phyloP scores from a whole-genome alignment of 2,888 invertebrate genomes.

The Anorthoa munda region DNA sequence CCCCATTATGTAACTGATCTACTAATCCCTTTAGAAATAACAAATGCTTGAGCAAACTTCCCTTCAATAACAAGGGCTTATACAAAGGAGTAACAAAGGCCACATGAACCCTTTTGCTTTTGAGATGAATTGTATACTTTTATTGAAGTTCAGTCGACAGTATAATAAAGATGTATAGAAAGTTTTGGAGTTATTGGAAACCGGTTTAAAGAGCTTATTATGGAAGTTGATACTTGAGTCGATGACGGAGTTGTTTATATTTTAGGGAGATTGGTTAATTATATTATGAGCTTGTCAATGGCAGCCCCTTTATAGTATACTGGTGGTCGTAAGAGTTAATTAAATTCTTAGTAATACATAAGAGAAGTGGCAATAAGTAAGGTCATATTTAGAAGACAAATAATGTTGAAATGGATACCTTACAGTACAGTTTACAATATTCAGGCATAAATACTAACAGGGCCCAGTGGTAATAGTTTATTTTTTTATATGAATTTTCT shows the following conservation, averaged over 20 bases:
- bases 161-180: conserved; percentile 61
- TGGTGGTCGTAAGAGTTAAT: background rate
- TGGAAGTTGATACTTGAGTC: conserved; percentile 60
- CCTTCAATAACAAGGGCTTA: conserved; percentile 37
- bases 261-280: conserved; percentile 37
- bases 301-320: background rate
- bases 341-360: background rate
- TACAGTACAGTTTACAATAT: background rate
- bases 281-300: conserved; percentile 28
- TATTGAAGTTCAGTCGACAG: conserved; percentile 56
- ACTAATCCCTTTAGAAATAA: conserved; percentile 63
- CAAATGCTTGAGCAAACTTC: conserved; percentile 56
- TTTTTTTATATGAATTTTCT: too few species aligned
- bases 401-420: background rate
- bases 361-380: background rate
- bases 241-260: conserved; percentile 47
- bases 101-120: conserved; percentile 42
- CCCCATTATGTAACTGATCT: conserved; percentile 57
- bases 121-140: conserved; percentile 39
- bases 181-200: conserved; percentile 53
- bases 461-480: too few species aligned
- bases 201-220: conserved; percentile 53
- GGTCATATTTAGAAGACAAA: background rate
- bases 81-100: conserved; percentile 58
- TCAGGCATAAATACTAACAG: too few species aligned